Evolutionary conservation across 2,113 vertebrate genomes (phyloP).

Genomic region (Ptilorrhoa leucosticta): DNA sequence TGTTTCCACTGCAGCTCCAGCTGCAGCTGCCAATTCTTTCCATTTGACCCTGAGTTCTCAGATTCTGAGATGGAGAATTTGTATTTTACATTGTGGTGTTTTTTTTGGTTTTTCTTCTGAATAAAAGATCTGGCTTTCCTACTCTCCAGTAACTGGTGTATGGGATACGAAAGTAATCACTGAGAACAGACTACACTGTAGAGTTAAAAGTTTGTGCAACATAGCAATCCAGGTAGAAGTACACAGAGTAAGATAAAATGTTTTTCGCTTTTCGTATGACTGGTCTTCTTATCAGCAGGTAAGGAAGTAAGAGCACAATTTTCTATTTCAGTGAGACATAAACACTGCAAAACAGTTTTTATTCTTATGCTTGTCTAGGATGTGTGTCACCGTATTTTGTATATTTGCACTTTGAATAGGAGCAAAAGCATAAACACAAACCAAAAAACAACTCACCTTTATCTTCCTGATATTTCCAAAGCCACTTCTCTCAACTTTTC

Average conservation of each 20-base stretch:
- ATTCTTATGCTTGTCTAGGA: not conserved
- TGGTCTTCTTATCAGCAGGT: not conserved
- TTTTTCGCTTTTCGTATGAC: not conserved
- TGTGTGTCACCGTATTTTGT: not conserved
- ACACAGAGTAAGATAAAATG: not conserved
- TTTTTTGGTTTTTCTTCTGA: not conserved
- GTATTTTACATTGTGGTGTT: not conserved
- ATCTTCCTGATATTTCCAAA: not conserved
- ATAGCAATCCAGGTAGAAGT: not conserved
- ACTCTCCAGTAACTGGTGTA: not conserved
- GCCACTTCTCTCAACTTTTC: not conserved
- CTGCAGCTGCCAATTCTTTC: not conserved
- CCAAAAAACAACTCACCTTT: not conserved
- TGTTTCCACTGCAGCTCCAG: not conserved
- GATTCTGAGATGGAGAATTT: not conserved
- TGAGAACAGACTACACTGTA: not conserved
- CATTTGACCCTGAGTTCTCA: not conserved
- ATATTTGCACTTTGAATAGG: not conserved
- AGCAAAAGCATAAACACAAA: not conserved
- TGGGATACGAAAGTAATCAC: not conserved
- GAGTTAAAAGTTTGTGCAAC: not conserved
- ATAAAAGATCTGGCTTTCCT: not conserved
- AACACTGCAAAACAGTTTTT: not conserved
- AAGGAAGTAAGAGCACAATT: not conserved
- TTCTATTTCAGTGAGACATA: not conserved